These are phyloP conservation scores for Amphipyra berbera DNA, from an alignment of 2,888 invertebrate genomes.

Conservation along the genomic window DNA sequence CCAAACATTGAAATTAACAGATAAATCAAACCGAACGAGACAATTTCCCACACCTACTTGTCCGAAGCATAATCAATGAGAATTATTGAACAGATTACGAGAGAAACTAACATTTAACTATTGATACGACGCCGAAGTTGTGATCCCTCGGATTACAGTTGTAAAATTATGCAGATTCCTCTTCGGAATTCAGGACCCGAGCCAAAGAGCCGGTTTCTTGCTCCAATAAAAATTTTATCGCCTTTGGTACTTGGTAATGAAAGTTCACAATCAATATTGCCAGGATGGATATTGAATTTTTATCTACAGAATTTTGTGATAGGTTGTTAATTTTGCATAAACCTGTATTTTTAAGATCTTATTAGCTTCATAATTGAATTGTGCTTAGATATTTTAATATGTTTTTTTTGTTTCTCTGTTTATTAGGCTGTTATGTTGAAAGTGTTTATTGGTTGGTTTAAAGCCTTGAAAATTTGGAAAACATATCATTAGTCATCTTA, in stretches of 20 bases:
- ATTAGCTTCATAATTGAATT: background rate
- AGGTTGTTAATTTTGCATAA: constrained; percentile 1
- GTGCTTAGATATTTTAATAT: no score
- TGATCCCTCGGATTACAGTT: constrained; percentile 65
- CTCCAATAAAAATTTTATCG: constrained; percentile 48
- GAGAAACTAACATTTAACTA: constrained; percentile 59
- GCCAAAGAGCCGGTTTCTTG: constrained; percentile 19
- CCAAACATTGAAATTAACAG: constrained; percentile 14
- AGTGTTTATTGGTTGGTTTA: no score
- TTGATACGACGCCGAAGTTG: constrained; percentile 62
- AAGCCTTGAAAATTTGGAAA: no score
- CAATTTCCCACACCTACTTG: constrained; percentile 20
- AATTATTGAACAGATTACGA: constrained; percentile 58
- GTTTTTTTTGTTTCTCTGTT: no score
- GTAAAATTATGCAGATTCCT: constrained; percentile 69
- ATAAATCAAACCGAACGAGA: constrained; percentile 36
- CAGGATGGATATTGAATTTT: constrained; percentile 34
- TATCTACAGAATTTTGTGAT: constrained; percentile 12
- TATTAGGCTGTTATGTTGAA: no score
- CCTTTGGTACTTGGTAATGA: constrained; percentile 34
- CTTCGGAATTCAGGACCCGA: constrained; percentile 27
- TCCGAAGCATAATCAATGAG: constrained; percentile 41
- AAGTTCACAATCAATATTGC: constrained; percentile 47
- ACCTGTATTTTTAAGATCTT: background rate
- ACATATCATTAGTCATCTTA: no score